A percentile compares a stretch with the other conserved stretches of the same genome.
These are phyloP conservation scores for Monodelphis domestica DNA, from an alignment of 2,797 vertebrate genomes.

Conservation along the genomic window DNA sequence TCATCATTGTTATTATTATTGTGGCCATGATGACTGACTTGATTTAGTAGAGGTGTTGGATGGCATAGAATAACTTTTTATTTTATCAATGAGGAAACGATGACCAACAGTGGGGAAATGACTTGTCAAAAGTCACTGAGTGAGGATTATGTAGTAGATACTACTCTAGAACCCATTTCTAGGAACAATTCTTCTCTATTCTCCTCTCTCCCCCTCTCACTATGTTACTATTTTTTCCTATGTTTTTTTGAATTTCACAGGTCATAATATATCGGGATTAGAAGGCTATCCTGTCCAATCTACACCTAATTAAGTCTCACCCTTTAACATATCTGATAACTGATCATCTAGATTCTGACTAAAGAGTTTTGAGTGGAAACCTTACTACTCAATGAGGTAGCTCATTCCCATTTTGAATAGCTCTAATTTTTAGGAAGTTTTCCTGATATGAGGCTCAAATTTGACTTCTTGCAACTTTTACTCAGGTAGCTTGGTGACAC, in stretches of 20 bases:
- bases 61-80: background rate
- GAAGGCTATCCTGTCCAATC: background rate
- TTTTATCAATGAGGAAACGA: too few relatives aligned
- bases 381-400: background rate
- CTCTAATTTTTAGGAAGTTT: background rate
- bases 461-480: background rate
- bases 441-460: background rate
- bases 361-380: background rate
- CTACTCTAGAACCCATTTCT: background rate
- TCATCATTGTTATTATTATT: background rate
- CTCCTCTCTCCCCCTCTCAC: background rate
- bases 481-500: background rate
- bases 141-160: background rate
- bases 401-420: background rate
- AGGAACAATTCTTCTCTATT: background rate
- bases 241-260: background rate
- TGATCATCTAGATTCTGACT: background rate
- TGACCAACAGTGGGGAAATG: background rate
- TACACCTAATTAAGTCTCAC: background rate
- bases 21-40: background rate
- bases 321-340: background rate
- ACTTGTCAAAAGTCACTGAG: background rate
- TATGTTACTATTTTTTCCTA: background rate
- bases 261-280: background rate
- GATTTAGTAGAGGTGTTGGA: background rate